Percentiles rank a stretch among this genome's conserved stretches.
These are phyloP conservation scores for Coracias cyanogaster DNA, from an alignment of 2,797 vertebrate species.

Conservation along the genomic window DNA sequence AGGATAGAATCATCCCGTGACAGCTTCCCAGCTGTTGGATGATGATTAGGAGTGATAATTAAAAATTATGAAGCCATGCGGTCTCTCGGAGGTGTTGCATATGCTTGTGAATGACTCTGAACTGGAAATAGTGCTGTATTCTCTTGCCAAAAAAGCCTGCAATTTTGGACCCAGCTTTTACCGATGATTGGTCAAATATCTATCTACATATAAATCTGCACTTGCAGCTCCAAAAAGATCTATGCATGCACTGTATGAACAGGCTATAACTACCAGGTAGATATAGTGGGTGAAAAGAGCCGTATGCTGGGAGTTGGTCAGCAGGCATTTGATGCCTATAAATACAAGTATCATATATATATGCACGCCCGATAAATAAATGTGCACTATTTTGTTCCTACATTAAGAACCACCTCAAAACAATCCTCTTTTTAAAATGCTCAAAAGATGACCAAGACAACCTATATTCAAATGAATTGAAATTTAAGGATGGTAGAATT, in stretches of 20 bases:
- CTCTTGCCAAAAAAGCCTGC: neutral
- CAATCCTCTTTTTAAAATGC: neutral
- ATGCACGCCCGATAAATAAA: neutral
- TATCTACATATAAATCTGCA: neutral
- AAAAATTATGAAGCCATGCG: neutral
- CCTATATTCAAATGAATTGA: neutral
- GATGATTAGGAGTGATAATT: neutral
- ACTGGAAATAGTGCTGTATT: neutral
- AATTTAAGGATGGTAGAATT: neutral
- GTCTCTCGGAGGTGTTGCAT: neutral
- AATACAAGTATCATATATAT: neutral
- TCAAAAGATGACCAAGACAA: neutral
- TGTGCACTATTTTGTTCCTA: neutral
- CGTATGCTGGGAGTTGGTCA: neutral
- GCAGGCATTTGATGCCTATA: neutral
- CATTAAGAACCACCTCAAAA: neutral
- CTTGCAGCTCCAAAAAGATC: neutral
- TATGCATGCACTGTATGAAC: neutral
- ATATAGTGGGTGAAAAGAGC: neutral
- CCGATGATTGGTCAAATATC: neutral
- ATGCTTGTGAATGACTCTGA: neutral
- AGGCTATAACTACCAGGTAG: neutral
- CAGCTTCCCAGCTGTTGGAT: neutral
- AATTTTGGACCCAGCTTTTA: neutral
- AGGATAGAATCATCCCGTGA: neutral